Conservation (phyloP, 2,113 vertebrate genomes). For the Nasalis larvatus region DNA sequence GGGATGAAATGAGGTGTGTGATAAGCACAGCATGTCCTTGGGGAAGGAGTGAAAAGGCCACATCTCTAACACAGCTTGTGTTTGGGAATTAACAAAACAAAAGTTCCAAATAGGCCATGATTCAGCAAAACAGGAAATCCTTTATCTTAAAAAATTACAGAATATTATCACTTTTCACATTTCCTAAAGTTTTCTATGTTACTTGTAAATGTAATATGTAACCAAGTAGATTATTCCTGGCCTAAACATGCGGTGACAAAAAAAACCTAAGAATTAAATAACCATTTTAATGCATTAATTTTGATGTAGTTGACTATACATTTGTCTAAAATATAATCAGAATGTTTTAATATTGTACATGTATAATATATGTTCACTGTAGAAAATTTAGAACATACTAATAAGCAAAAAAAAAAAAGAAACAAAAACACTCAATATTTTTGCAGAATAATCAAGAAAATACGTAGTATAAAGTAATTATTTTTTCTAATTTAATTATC, state of each 20-base stretch:
- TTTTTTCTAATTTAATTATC: neutral
- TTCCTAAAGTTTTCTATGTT: neutral
- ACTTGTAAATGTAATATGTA: neutral
- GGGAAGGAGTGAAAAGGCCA: neutral
- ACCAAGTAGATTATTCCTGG: neutral
- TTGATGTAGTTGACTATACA: neutral
- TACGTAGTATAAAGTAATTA: neutral
- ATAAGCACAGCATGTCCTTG: neutral
- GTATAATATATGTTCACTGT: neutral
- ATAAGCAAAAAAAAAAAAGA: neutral
- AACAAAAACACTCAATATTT: neutral
- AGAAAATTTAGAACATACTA: neutral
- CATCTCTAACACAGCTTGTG: neutral
- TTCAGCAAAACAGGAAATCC: neutral
- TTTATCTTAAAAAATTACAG: neutral
- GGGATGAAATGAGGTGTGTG: neutral
- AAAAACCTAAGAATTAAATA: neutral
- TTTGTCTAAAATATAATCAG: neutral
- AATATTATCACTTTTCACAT: neutral
- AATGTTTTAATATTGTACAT: neutral
- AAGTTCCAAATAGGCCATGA: neutral
- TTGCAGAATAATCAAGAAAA: neutral
- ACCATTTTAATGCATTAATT: neutral
- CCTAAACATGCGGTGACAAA: neutral
- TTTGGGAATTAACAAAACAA: neutral